Conservation (phyloP, 1,140 invertebrate species). For the Rhagoletis pomonella region DNA sequence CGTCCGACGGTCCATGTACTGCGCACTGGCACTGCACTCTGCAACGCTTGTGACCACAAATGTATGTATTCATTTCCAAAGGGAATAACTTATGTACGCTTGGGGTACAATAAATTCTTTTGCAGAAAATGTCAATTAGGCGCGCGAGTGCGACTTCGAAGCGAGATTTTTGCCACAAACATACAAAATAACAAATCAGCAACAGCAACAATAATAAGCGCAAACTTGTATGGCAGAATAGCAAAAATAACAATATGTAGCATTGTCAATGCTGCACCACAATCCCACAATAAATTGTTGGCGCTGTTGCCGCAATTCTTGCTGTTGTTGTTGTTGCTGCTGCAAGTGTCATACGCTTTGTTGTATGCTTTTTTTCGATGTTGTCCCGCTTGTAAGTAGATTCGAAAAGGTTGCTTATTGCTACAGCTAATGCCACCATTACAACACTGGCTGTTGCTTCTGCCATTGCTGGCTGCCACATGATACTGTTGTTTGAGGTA, state of each 20-base stretch:
- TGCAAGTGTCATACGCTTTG: slow-evolving; percentile 35
- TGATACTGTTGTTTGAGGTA: slow-evolving; percentile 37
- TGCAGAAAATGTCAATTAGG: slow-evolving; percentile 61
- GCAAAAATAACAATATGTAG: not conserved
- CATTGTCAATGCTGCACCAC: not conserved
- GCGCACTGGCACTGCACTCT: not conserved
- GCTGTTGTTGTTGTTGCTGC: too few species aligned
- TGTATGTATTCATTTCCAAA: slow-evolving; percentile 69
- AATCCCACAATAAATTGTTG: slow-evolving; percentile 28
- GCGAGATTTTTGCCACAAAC: slow-evolving; percentile 53
- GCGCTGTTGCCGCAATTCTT: too few species aligned
- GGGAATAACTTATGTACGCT: slow-evolving; percentile 74
- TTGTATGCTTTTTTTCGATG: not conserved
- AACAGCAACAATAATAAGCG: not conserved
- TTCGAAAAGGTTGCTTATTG: slow-evolving; percentile 27
- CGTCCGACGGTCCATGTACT: not conserved
- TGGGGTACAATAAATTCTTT: slow-evolving; percentile 74
- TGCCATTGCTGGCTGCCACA: not conserved
- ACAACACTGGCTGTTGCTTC: slow-evolving; percentile 21
- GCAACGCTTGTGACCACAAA: slow-evolving; percentile 49
- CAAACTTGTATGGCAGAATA: not conserved
- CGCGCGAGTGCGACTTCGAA: slow-evolving; percentile 37
- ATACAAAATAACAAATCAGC: slow-evolving; percentile 14
- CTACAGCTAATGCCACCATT: slow-evolving; percentile 41
- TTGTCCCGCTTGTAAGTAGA: slow-evolving; percentile 13